phyloP scores from a whole-genome alignment of 2,888 invertebrate genomes.

The Priocnemis perturbator region DNA sequence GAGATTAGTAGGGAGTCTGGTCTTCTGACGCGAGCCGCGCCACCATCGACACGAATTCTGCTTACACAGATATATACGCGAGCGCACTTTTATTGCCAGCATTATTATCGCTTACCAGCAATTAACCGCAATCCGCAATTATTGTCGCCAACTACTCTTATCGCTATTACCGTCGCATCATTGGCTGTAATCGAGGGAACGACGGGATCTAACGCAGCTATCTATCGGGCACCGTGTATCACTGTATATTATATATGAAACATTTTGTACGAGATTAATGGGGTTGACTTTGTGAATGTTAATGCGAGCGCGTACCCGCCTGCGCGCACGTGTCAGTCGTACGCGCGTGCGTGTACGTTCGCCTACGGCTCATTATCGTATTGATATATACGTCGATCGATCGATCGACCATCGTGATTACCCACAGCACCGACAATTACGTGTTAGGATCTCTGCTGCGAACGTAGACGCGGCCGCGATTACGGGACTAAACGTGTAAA shows the following conservation, averaged over 20 bases:
- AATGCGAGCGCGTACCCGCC: not conserved
- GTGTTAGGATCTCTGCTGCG: too few relatives aligned
- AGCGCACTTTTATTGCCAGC: conserved; percentile 17
- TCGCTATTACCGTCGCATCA: conserved; percentile 17
- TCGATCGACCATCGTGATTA: too few relatives aligned
- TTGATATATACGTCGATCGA: too few relatives aligned
- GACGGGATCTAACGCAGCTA: conserved; percentile 13
- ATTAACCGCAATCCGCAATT: too few relatives aligned
- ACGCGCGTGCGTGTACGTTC: too few relatives aligned
- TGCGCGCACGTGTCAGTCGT: not conserved
- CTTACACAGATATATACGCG: conserved; percentile 27
- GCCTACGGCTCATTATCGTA: too few relatives aligned
- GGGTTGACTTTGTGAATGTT: not conserved
- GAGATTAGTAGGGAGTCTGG: conserved; percentile 35
- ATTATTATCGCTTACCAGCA: conserved; percentile 25
- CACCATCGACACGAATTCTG: conserved; percentile 3
- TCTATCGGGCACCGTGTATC: conserved; percentile 10
- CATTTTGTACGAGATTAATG: not conserved
- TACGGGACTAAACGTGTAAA: too few relatives aligned
- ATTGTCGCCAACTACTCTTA: too few relatives aligned
- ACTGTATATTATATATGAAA: conserved; percentile 4
- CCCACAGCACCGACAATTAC: too few relatives aligned
- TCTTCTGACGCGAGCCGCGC: conserved; percentile 45
- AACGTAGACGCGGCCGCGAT: too few relatives aligned
- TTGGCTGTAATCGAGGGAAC: conserved; percentile 7